Percentiles rank a stretch among this genome's conserved stretches.
Conservation (phyloP, 2,797 vertebrate genomes). For the Danio tinwini region DNA sequence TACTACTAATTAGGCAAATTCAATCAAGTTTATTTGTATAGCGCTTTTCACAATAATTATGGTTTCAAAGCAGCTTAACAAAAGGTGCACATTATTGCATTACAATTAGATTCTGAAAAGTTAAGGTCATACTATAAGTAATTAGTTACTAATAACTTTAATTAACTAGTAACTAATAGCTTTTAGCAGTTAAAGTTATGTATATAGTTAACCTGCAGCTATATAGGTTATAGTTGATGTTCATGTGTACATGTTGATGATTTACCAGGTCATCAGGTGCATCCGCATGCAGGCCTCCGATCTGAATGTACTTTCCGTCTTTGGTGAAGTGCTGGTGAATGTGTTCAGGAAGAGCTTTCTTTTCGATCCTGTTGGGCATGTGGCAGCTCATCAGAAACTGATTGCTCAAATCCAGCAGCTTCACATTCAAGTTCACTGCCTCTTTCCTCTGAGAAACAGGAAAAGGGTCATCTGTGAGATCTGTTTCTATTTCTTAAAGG, state of each 20-base stretch:
- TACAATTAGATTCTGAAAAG: too few relatives aligned
- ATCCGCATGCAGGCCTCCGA: conserved; percentile 90
- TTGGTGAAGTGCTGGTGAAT: conserved; percentile 82
- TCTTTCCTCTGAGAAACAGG: conserved; percentile 81
- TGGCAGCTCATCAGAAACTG: conserved; percentile 88
- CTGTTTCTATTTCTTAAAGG: not conserved
- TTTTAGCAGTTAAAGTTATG: too few relatives aligned
- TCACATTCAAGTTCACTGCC: conserved; percentile 90
- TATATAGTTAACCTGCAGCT: too few relatives aligned
- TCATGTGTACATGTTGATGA: too few relatives aligned
- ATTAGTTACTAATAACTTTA: too few relatives aligned
- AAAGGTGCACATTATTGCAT: too few relatives aligned
- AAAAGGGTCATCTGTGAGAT: not conserved
- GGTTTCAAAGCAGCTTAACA: too few relatives aligned
- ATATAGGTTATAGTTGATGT: too few relatives aligned
- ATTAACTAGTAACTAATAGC: too few relatives aligned
- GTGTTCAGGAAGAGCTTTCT: conserved; percentile 84
- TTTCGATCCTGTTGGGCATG: conserved; percentile 88
- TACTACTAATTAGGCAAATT: not conserved
- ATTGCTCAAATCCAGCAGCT: conserved; percentile 90
- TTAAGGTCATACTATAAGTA: too few relatives aligned
- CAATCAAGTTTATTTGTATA: too few relatives aligned
- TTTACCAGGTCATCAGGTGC: conserved; percentile 87
- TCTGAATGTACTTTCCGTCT: conserved; percentile 84
- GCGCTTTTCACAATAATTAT: too few relatives aligned